These are phyloP conservation scores for Athene noctua DNA, from an alignment of 2,113 vertebrate genomes.

Conservation along the genomic window DNA sequence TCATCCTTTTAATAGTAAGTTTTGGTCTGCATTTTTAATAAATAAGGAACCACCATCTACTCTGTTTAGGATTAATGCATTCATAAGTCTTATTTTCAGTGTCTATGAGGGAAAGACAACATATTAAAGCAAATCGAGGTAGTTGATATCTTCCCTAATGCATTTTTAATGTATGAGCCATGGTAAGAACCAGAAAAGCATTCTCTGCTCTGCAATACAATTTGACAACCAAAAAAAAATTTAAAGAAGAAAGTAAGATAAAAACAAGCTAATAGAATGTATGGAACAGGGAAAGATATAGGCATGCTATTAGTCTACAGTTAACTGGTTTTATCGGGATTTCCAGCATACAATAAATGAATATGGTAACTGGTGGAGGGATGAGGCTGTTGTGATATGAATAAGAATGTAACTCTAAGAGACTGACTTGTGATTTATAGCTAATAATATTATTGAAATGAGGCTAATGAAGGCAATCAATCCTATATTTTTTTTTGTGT, in stretches of 20 bases:
- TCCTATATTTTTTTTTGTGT: background rate
- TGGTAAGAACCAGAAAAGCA: background rate
- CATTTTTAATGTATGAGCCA: constrained; percentile 21
- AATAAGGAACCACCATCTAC: background rate
- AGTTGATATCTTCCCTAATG: background rate
- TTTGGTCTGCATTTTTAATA: background rate
- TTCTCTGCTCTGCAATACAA: background rate
- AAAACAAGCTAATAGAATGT: background rate
- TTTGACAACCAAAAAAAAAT: background rate
- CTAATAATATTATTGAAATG: constrained; percentile 47
- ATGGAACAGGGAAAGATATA: background rate
- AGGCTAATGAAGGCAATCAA: constrained; percentile 49
- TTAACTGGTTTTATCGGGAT: background rate
- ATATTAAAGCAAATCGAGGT: background rate
- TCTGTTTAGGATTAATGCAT: background rate
- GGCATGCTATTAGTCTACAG: background rate
- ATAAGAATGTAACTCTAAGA: constrained; percentile 25
- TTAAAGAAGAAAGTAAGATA: background rate
- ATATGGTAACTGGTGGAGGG: background rate
- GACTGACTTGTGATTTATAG: constrained; percentile 37
- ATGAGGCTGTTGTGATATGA: constrained; percentile 17
- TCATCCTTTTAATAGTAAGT: background rate
- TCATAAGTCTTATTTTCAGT: background rate
- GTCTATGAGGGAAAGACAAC: background rate
- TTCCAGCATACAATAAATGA: background rate